Conservation (phyloP, 2,113 vertebrate genomes). For the Uria aalge region DNA sequence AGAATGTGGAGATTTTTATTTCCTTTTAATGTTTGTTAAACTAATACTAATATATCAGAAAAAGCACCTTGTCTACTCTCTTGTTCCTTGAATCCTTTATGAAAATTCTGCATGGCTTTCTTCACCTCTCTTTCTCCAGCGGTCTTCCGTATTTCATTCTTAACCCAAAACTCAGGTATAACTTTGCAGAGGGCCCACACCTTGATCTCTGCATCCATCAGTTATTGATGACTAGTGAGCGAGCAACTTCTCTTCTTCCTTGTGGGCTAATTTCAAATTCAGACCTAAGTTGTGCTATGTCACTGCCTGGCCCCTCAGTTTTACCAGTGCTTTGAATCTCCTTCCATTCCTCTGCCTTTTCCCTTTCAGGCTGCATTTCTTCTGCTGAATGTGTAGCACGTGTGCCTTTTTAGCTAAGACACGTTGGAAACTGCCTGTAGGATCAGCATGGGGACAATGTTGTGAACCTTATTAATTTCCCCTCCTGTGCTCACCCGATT, state of each 20-base stretch:
- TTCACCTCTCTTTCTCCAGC: background rate
- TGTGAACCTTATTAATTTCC: background rate
- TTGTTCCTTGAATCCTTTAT: background rate
- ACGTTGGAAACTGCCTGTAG: background rate
- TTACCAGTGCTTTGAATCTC: background rate
- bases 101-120: background rate
- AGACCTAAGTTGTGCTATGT: accelerated
- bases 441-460: background rate
- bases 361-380: background rate
- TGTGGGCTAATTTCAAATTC: background rate
- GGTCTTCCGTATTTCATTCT: background rate
- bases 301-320: background rate
- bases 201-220: accelerated
- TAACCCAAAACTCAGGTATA: background rate
- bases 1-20: background rate
- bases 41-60: background rate
- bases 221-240: background rate
- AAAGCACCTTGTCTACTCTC: background rate
- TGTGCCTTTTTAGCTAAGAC: background rate
- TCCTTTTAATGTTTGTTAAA: background rate
- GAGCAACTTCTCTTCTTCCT: background rate
- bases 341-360: background rate
- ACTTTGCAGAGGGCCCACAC: background rate
- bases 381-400: background rate
- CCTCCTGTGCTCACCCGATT: accelerated